phyloP scores from a whole-genome alignment of 2,113 vertebrate genomes.

The Passer montanus region DNA sequence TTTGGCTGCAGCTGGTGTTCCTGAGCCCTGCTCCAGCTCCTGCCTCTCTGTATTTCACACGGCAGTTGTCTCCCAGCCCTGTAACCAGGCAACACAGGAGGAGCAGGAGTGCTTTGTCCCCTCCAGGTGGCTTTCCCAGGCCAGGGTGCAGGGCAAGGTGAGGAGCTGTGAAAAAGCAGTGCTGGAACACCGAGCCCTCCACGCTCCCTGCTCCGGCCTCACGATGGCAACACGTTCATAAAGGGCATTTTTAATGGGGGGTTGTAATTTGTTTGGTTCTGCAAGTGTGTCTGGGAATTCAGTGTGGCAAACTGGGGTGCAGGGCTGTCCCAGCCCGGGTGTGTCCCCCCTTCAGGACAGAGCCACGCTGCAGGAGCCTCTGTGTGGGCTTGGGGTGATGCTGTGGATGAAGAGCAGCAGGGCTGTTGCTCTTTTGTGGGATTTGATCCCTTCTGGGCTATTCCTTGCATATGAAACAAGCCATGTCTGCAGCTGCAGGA shows the following conservation, averaged over 20 bases:
- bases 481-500: not conserved
- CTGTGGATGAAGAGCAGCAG: not conserved
- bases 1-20: not conserved
- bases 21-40: not conserved
- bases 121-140: slow-evolving; percentile 10
- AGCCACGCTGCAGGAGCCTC: not conserved
- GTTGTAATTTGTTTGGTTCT: not conserved
- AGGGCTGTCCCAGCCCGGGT: not conserved
- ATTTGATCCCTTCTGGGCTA: accelerated
- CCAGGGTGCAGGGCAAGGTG: not conserved
- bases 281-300: not conserved
- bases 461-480: not conserved
- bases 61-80: slow-evolving; percentile 20
- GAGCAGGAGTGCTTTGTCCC: slow-evolving; percentile 7
- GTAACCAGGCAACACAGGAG: slow-evolving; percentile 54
- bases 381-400: not conserved
- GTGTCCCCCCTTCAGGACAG: not conserved
- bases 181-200: accelerated
- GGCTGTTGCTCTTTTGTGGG: not conserved
- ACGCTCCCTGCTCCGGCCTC: accelerated
- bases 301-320: not conserved
- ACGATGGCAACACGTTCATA: accelerated
- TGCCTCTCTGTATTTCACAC: not conserved
- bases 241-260: not conserved
- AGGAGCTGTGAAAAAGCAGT: not conserved